phyloP scores from a whole-genome alignment of 2,797 vertebrate species.

The Leptodactylus fallax region DNA sequence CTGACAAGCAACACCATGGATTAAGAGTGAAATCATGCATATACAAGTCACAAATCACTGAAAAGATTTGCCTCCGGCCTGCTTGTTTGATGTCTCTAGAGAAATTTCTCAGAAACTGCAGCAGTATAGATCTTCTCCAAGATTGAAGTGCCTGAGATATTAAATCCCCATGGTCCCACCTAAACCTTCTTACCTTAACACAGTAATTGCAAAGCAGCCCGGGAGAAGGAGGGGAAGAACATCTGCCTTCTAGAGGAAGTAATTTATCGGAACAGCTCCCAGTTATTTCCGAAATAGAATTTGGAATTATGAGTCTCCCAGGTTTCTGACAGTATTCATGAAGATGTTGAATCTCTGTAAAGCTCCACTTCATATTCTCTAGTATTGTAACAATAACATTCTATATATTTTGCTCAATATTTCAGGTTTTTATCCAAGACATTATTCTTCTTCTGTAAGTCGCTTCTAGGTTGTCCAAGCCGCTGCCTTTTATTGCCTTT shows the following conservation, averaged over 20 bases:
- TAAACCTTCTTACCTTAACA: conserved; percentile 52
- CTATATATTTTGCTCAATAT: conserved; percentile 25
- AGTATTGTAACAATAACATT: conserved; percentile 29
- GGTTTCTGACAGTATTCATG: conserved; percentile 58
- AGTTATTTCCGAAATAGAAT: conserved; percentile 64
- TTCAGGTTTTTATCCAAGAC: not conserved
- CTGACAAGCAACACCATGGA: conserved; percentile 55
- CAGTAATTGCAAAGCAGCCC: conserved; percentile 50
- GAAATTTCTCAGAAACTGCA: conserved; percentile 63
- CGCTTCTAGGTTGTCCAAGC: conserved; percentile 1
- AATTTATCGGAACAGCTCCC: conserved; percentile 52
- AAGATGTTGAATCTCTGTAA: conserved; percentile 51
- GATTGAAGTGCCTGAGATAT: conserved; percentile 49
- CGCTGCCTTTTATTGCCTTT: not conserved
- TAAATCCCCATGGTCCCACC: conserved; percentile 55
- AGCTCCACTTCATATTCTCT: conserved; percentile 30
- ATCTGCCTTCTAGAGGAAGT: conserved; percentile 65
- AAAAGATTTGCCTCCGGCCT: conserved; percentile 55
- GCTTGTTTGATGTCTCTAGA: conserved; percentile 59
- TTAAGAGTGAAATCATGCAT: conserved; percentile 67
- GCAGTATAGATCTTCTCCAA: conserved; percentile 58
- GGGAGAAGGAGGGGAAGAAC: conserved; percentile 55
- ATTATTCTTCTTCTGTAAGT: not conserved
- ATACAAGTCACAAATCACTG: conserved; percentile 60
- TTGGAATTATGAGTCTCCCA: conserved; percentile 50